Evolutionary conservation across 2,888 invertebrate species (phyloP).

Genomic region (Alviniconcha strummeri): DNA sequence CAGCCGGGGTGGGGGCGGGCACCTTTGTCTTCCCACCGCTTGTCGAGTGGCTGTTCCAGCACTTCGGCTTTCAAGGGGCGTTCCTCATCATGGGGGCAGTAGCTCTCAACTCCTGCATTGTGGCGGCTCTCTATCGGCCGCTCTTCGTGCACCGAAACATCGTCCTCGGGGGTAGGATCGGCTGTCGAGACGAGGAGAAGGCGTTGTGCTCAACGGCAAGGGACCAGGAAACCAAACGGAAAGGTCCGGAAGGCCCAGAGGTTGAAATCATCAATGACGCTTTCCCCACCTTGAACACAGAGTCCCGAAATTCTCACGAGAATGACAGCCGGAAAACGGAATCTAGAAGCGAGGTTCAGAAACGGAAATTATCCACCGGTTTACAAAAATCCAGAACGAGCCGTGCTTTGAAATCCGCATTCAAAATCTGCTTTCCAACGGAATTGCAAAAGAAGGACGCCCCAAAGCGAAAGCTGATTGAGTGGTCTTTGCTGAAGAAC

Average conservation of each 20-base stretch:
- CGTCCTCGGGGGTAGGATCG: slow-evolving; percentile 16
- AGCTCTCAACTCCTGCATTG: slow-evolving; percentile 50
- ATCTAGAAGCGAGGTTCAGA: too few relatives aligned
- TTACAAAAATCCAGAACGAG: neutral
- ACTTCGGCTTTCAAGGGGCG: slow-evolving; percentile 54
- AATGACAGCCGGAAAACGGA: too few relatives aligned
- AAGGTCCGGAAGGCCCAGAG: neutral
- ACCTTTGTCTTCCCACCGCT: slow-evolving; percentile 57
- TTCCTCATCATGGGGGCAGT: slow-evolving; percentile 55
- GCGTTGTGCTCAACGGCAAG: neutral
- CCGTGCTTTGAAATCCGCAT: neutral
- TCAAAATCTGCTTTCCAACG: slow-evolving; percentile 34
- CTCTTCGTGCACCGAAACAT: slow-evolving; percentile 42
- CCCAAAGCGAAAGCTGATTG: slow-evolving; percentile 38
- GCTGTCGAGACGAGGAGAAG: neutral
- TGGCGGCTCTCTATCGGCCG: slow-evolving; percentile 57
- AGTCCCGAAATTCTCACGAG: too few relatives aligned
- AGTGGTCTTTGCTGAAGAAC: slow-evolving; percentile 40
- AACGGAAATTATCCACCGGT: too few relatives aligned
- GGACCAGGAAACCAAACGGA: neutral
- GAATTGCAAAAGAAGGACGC: slow-evolving; percentile 16
- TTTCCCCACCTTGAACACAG: neutral
- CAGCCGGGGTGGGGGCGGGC: slow-evolving; percentile 63
- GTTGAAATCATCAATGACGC: neutral
- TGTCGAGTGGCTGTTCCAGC: slow-evolving; percentile 51